Conservation (phyloP, 2,888 invertebrate species). For the Caradrina clavipalpis region DNA sequence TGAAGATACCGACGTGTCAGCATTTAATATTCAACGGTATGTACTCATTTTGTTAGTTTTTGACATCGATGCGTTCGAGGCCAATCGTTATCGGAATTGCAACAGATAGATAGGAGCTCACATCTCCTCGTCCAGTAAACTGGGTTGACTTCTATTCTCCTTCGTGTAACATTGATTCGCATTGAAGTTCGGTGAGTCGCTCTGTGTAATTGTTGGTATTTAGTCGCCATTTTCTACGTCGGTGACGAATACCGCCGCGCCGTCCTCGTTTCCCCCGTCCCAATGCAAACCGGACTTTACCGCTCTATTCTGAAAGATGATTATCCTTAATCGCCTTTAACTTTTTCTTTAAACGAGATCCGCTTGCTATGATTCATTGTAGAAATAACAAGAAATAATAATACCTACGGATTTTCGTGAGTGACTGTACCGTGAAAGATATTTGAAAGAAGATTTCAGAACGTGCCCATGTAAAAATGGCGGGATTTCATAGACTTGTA, state of each 20-base stretch:
- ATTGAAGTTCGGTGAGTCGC: constrained; percentile 76
- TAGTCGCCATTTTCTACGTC: constrained; percentile 91
- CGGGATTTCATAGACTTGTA: constrained; percentile 66
- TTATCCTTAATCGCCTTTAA: constrained; percentile 73
- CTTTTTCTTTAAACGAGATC: constrained; percentile 80
- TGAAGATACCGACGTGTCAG: constrained; percentile 69
- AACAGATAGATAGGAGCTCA: constrained; percentile 74
- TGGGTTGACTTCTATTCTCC: constrained; percentile 69
- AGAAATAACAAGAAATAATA: constrained; percentile 86
- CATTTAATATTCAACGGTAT: constrained; percentile 76
- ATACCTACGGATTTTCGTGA: constrained; percentile 76
- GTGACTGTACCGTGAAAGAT: constrained; percentile 70
- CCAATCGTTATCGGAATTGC: constrained; percentile 77
- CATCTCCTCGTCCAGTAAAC: constrained; percentile 69
- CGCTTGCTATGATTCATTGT: constrained; percentile 87
- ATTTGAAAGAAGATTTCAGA: constrained; percentile 60
- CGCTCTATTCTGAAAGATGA: constrained; percentile 81
- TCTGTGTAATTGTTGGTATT: constrained; percentile 89
- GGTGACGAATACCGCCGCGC: constrained; percentile 89
- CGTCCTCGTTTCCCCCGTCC: constrained; percentile 84
- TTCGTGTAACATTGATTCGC: constrained; percentile 75
- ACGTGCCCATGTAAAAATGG: constrained; percentile 72
- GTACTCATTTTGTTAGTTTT: constrained; percentile 71
- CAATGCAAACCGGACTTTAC: constrained; percentile 86
- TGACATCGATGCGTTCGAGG: constrained; percentile 65